These are phyloP conservation scores for Geopemphigus sp. DNA, from an alignment of 1,140 invertebrate genomes.

Conservation along the genomic window DNA sequence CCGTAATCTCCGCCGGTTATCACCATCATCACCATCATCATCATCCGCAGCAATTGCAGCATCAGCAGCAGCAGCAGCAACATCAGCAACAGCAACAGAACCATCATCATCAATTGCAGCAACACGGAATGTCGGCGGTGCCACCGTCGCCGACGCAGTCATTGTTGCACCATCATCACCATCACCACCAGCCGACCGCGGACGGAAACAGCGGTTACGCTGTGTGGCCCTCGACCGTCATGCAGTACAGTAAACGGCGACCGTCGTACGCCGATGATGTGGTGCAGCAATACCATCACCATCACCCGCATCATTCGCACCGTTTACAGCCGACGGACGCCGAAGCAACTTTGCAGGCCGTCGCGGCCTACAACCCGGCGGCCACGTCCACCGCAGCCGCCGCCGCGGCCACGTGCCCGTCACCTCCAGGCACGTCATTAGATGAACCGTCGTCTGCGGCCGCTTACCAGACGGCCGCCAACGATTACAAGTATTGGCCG, in stretches of 20 bases:
- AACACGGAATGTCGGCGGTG: neutral
- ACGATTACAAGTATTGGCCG: constrained; percentile 43
- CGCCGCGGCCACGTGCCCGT: constrained; percentile 27
- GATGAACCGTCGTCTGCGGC: constrained; percentile 33
- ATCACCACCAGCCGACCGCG: constrained; percentile 14
- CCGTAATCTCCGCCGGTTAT: neutral
- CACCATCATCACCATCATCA: constrained; percentile 42
- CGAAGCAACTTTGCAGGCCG: constrained; percentile 1
- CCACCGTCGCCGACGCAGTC: neutral
- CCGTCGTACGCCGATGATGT: constrained; percentile 35
- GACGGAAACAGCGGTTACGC: constrained; percentile 21
- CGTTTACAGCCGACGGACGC: constrained; percentile 14
- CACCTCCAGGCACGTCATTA: constrained; percentile 30
- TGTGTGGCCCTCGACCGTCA: neutral
- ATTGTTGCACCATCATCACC: constrained; percentile 18
- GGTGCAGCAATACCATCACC: constrained; percentile 25
- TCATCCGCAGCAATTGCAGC: neutral
- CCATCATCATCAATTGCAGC: constrained; percentile 6
- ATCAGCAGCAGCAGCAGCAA: neutral
- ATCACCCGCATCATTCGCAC: neutral
- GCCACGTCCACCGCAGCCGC: neutral
- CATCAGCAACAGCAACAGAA: constrained; percentile 18
- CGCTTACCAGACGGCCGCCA: constrained; percentile 34
- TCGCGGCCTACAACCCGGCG: constrained; percentile 15
- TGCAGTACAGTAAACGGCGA: constrained; percentile 7